phyloP scores from a whole-genome alignment of 2,888 invertebrate genomes.

The Tetragonisca angustula region DNA sequence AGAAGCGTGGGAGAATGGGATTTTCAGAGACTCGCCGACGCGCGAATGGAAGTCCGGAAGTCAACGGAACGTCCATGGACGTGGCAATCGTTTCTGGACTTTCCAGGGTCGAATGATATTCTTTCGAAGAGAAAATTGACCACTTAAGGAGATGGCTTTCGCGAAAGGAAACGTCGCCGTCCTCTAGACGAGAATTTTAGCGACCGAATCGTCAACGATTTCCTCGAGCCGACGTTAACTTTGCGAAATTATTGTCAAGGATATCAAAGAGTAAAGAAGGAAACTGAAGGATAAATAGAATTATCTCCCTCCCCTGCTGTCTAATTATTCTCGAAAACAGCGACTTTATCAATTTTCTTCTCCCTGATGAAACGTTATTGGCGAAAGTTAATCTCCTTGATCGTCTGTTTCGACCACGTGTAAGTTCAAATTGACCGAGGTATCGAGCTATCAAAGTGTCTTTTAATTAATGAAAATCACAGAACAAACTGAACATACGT shows the following conservation, averaged over 20 bases:
- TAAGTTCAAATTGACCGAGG: constrained; percentile 2
- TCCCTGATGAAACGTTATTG: constrained; percentile 23
- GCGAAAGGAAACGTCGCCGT: not conserved
- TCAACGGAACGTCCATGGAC: constrained; percentile 21
- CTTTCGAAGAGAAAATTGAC: constrained; percentile 45
- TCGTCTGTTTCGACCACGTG: not conserved
- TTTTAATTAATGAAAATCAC: constrained; percentile 13
- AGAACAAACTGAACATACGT: not conserved
- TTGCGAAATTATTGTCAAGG: not conserved
- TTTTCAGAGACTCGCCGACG: constrained; percentile 4
- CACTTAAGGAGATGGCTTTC: constrained; percentile 23
- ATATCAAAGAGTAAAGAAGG: not conserved
- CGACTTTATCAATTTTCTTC: not conserved
- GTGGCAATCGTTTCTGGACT: constrained; percentile 20
- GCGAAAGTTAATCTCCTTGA: constrained; percentile 17
- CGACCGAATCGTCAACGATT: not conserved
- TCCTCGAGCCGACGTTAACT: not conserved
- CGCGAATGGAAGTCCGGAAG: constrained; percentile 19
- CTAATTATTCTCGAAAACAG: not conserved
- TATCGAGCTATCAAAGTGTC: not conserved
- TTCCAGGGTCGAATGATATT: constrained; percentile 16
- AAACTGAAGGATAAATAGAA: not conserved
- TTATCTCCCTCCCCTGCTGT: not conserved
- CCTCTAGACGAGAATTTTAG: not conserved
- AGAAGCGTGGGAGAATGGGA: not conserved